Percentiles rank a stretch among this genome's conserved stretches.
phyloP scores from a whole-genome alignment of 2,888 invertebrate species.

The Eristalis tenax region DNA sequence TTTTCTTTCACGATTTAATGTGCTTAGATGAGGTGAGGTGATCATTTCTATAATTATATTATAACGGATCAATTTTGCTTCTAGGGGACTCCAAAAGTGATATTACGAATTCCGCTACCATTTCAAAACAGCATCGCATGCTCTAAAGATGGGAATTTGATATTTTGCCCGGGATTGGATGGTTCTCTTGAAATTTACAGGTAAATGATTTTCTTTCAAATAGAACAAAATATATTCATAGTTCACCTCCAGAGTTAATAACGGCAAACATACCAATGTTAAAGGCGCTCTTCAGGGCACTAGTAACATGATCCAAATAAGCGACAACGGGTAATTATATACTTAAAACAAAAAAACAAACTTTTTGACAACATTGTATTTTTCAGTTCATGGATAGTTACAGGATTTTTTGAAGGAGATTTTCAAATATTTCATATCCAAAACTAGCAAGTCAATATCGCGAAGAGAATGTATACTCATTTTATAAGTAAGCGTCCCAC shows the following conservation, averaged over 20 bases:
- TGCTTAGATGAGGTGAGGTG: conserved; percentile 75
- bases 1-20: conserved; percentile 77
- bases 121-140: conserved; percentile 79
- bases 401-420: conserved; percentile 78
- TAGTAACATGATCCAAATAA: conserved; percentile 78
- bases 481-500: conserved; percentile 40
- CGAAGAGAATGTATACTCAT: neutral
- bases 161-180: conserved; percentile 78
- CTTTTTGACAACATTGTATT: conserved; percentile 12
- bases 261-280: conserved; percentile 75
- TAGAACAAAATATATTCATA: neutral
- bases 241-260: conserved; percentile 71
- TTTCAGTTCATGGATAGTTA: conserved; percentile 79
- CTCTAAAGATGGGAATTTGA: conserved; percentile 76
- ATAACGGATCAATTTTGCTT: neutral
- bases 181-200: conserved; percentile 78
- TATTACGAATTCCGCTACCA: conserved; percentile 79
- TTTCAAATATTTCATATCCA: conserved; percentile 78
- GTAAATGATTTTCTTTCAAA: conserved; percentile 67
- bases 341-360: neutral
- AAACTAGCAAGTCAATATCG: conserved; percentile 24
- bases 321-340: conserved; percentile 79
- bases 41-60: neutral
- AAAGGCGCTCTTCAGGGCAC: conserved; percentile 78
- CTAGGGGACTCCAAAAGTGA: conserved; percentile 76